phyloP scores from a whole-genome alignment of 2,888 invertebrate species.

The Sericinus montela region DNA sequence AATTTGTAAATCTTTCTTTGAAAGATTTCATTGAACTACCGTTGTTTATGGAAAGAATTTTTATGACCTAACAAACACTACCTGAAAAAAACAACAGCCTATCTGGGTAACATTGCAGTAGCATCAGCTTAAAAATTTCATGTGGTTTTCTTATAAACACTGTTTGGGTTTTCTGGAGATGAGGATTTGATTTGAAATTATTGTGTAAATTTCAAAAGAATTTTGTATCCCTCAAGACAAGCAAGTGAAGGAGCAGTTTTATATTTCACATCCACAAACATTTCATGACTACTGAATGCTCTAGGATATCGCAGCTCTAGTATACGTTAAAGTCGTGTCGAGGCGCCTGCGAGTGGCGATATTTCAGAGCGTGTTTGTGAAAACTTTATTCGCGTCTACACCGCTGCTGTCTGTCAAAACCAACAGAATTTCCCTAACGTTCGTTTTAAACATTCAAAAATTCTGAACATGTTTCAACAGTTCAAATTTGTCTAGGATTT shows the following conservation, averaged over 20 bases:
- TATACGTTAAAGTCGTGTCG: slow-evolving; percentile 37
- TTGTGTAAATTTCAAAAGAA: background rate
- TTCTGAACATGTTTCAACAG: slow-evolving; percentile 14
- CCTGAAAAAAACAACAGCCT: no score
- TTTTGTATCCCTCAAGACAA: slow-evolving; percentile 14
- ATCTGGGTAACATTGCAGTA: no score
- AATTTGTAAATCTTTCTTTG: no score
- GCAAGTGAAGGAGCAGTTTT: slow-evolving; percentile 13
- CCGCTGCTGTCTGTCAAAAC: slow-evolving; percentile 50
- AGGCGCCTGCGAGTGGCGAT: slow-evolving; percentile 66
- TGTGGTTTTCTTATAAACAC: no score
- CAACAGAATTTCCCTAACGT: slow-evolving; percentile 35
- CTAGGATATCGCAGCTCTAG: slow-evolving; percentile 31
- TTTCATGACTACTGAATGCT: slow-evolving; percentile 27
- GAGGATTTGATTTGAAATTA: slow-evolving; percentile 4
- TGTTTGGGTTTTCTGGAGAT: no score
- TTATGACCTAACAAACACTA: no score
- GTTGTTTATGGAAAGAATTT: no score
- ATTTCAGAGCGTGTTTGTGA: slow-evolving; percentile 51
- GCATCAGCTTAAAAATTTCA: no score
- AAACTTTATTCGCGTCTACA: slow-evolving; percentile 62
- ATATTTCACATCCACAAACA: slow-evolving; percentile 28
- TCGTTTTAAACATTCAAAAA: slow-evolving; percentile 38
- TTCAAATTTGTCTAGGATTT: slow-evolving; percentile 1
- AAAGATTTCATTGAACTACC: no score